phyloP scores from a whole-genome alignment of 1,140 invertebrate species.

The Drosophila nasuta region DNA sequence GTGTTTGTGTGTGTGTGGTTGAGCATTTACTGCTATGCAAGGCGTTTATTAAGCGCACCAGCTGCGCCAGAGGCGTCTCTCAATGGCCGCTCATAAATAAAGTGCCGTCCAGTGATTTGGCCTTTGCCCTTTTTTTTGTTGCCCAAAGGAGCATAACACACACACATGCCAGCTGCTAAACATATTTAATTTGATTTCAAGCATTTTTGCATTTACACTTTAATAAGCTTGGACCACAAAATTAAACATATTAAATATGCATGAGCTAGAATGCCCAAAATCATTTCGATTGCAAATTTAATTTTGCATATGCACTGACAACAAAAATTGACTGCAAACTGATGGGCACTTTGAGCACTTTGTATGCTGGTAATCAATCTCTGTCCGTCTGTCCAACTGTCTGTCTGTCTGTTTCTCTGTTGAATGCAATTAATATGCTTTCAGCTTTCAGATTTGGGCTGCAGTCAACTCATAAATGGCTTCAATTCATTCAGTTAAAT shows the following conservation, averaged over 20 bases:
- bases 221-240: slow-evolving; percentile 3
- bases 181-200: slow-evolving; percentile 1
- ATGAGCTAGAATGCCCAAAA: background rate
- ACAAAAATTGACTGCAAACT: background rate
- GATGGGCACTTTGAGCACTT: background rate
- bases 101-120: slow-evolving; percentile 71
- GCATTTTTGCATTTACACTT: background rate
- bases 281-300: slow-evolving; percentile 2
- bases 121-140: slow-evolving; percentile 14
- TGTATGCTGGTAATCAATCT: background rate
- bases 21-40: slow-evolving; percentile 11
- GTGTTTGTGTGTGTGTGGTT: slow-evolving; percentile 32
- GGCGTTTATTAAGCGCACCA: slow-evolving; percentile 76
- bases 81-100: slow-evolving; percentile 80
- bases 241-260: slow-evolving; percentile 8
- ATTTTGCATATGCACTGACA: slow-evolving; percentile 1
- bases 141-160: slow-evolving; percentile 17
- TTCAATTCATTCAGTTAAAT: background rate
- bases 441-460: background rate
- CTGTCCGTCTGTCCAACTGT: too few relatives aligned
- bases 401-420: too few relatives aligned
- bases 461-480: background rate
- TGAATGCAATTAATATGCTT: slow-evolving; percentile 4
- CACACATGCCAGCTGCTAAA: slow-evolving; percentile 9
- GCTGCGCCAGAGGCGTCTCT: slow-evolving; percentile 65